Conservation (phyloP, 1,140 invertebrate genomes). For the Littorina saxatilis region DNA sequence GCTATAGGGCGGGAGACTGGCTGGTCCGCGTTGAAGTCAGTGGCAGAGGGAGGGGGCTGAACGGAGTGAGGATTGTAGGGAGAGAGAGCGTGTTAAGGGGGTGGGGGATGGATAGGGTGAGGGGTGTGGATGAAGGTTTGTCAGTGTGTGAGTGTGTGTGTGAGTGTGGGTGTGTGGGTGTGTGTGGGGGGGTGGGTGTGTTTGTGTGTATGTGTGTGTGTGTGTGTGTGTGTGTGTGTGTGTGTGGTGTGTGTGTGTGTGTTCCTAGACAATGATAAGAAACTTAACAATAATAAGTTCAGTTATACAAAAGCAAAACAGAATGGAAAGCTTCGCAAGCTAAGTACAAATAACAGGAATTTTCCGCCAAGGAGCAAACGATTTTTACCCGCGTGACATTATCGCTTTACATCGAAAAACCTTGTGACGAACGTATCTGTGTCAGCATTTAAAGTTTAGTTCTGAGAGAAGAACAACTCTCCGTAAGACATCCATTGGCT, state of each 20-base stretch:
- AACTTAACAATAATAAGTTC: background rate
- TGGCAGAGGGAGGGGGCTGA: background rate
- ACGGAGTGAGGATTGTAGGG: too few relatives aligned
- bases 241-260: conserved; percentile 1
- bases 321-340: background rate
- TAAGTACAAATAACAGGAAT: background rate
- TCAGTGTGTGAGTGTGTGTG: background rate
- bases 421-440: too few relatives aligned
- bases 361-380: too few relatives aligned
- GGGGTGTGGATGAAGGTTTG: background rate
- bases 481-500: too few relatives aligned
- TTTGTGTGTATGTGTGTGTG: background rate
- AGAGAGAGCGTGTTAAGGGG: background rate
- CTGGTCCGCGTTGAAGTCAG: too few relatives aligned
- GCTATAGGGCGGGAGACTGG: conserved; percentile 53
- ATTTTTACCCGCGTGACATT: too few relatives aligned
- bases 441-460: too few relatives aligned
- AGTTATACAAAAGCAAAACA: background rate
- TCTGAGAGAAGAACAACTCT: too few relatives aligned
- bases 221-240: conserved; percentile 2
- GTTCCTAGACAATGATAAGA: background rate
- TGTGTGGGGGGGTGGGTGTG: background rate
- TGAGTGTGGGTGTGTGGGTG: background rate
- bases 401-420: too few relatives aligned
- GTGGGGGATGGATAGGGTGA: background rate